These are phyloP conservation scores for Gallinago media DNA, from an alignment of 2,113 vertebrate species.

Conservation along the genomic window DNA sequence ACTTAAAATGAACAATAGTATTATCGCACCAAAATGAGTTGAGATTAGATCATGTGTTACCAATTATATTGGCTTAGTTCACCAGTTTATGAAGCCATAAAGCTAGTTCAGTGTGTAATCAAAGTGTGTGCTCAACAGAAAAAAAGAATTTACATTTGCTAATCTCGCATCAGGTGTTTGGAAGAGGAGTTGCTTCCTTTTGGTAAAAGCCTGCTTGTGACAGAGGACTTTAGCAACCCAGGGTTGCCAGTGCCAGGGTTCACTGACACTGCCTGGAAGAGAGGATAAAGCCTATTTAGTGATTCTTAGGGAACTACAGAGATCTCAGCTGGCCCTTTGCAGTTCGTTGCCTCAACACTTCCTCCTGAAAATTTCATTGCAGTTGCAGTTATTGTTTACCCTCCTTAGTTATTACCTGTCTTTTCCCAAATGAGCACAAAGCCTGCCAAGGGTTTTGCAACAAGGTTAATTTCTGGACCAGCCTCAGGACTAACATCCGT, in stretches of 20 bases:
- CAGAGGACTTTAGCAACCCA: neutral
- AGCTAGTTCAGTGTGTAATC: neutral
- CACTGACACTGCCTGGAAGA: neutral
- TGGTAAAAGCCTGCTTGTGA: neutral
- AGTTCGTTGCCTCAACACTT: neutral
- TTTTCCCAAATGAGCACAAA: neutral
- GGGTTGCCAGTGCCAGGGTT: neutral
- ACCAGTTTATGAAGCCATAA: conserved; percentile 31
- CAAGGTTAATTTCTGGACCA: neutral
- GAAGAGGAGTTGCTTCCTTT: neutral
- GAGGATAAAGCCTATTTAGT: neutral
- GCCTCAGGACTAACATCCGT: neutral
- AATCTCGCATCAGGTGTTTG: neutral
- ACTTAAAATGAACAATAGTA: neutral
- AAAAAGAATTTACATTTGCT: neutral
- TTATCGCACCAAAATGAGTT: neutral
- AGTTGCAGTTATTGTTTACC: neutral
- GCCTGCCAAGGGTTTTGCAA: neutral
- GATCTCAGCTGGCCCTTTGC: neutral
- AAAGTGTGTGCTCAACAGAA: neutral
- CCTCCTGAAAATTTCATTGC: neutral
- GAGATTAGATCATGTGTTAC: conserved; percentile 8
- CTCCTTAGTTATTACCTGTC: neutral
- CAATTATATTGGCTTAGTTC: neutral
- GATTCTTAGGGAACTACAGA: neutral